A percentile compares a stretch with the other conserved stretches of the same genome.
Conservation (phyloP, 2,888 invertebrate species). For the Lampropteryx suffumata region DNA sequence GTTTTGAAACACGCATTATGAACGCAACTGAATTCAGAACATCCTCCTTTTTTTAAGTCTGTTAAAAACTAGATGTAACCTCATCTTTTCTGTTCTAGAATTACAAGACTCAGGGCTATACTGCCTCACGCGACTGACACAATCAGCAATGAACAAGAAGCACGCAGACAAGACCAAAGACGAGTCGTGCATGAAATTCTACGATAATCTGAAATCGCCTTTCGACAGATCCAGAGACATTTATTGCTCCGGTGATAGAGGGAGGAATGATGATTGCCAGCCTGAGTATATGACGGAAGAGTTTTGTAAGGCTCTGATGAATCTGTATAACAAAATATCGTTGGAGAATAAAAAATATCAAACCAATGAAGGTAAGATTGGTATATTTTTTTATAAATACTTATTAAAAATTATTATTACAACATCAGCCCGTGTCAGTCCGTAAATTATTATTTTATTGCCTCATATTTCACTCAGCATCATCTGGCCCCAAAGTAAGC, state of each 20-base stretch:
- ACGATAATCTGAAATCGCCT: slow-evolving; percentile 58
- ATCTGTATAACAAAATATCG: slow-evolving; percentile 52
- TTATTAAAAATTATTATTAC: too few species aligned
- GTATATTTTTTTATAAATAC: not conserved
- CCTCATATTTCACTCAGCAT: too few species aligned
- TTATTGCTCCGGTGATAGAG: slow-evolving; percentile 44
- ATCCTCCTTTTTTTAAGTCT: too few species aligned
- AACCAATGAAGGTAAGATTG: slow-evolving; percentile 54
- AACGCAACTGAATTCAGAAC: too few species aligned
- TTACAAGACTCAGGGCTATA: slow-evolving; percentile 60
- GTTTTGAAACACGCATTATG: too few species aligned
- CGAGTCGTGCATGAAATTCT: slow-evolving; percentile 47
- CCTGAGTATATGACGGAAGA: slow-evolving; percentile 69
- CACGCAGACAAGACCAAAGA: slow-evolving; percentile 51
- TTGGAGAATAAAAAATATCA: slow-evolving; percentile 51
- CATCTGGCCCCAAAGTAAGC: too few species aligned
- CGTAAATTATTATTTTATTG: too few species aligned
- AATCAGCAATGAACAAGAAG: slow-evolving; percentile 51
- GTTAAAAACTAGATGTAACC: too few species aligned
- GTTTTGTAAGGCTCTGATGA: slow-evolving; percentile 57
- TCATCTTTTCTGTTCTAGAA: slow-evolving; percentile 54
- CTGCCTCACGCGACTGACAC: slow-evolving; percentile 59
- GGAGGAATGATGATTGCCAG: slow-evolving; percentile 51
- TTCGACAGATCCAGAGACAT: slow-evolving; percentile 31
- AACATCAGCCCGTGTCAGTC: too few species aligned